Evolutionary conservation across 2,797 vertebrate species (phyloP), one percentile per base, ranked within the genome.

Genomic region (Enoplosus armatus): DNA sequence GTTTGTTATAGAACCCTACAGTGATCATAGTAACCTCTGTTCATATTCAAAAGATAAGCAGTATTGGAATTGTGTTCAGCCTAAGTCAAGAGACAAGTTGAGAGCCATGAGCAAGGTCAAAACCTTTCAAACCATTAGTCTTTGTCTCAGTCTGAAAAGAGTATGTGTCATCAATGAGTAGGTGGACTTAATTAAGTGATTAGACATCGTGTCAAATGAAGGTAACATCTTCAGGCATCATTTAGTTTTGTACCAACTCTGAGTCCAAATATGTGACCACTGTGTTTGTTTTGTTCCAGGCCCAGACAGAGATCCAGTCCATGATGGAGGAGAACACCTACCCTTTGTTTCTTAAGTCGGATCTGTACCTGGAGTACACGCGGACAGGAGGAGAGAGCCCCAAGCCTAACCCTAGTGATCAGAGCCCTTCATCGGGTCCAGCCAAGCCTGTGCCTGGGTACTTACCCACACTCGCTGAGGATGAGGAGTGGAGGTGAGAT

Each of bases 241-340:
- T 56, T 61, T 27, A 10, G 22, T 65, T 37, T 71, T n/a, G n/a
- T 47, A 16, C 37, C 33, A 43, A 2, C 8, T 27, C 9, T 5
- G 20, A 65, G 7, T 51, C 12, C 37, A n/a, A 5, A 27, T 71
- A 5, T 59, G 51, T 80, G 62, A 76, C 62, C 7, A 2, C 24
- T 51, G 9, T 83, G 33, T 80, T 29, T 69, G 8, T 84, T 5
- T n/a, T 79, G 15, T 56, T 50, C 83, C 95, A 98, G 96, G 98
- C 98, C 35, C 97, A 98, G 93, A 98, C 96, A 0, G 98, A 99
- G 93, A 97, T 99, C 87, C 98, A 99, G 92, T 93, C 95, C 76
- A 96, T 96, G 92, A 97, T 99, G 93, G 98, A 99, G 90, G 97
- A 97, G 87, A 97, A 97, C 90, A 97, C 97, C 51, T 99, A 99